Evolutionary conservation across 2,113 vertebrate genomes (phyloP).

Genomic region (Boulengeromyrus knoepffleri): DNA sequence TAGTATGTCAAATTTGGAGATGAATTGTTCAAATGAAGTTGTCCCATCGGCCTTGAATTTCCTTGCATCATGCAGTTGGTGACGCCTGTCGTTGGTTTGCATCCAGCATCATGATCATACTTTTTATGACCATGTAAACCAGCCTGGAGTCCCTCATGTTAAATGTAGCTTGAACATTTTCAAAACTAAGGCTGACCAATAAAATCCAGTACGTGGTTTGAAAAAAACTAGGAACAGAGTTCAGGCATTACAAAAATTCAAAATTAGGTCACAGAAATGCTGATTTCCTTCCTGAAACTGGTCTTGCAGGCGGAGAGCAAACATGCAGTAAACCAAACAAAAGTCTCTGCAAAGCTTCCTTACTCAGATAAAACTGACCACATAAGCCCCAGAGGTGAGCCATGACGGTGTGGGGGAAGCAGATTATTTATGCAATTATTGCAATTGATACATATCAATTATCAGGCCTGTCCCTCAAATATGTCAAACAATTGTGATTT

Average conservation of each 20-base stretch:
- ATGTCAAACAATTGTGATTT: no score
- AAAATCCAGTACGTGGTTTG: background rate
- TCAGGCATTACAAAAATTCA: background rate
- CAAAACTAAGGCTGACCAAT: background rate
- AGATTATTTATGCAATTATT: background rate
- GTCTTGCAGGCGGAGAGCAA: constrained; percentile 13
- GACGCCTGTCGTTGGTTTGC: background rate
- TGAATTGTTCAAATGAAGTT: background rate
- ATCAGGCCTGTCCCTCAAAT: no score
- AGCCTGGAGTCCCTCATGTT: background rate
- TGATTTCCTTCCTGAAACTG: constrained; percentile 40
- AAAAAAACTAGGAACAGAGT: background rate
- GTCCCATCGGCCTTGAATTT: background rate
- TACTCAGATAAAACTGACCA: background rate
- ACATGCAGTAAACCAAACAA: constrained; percentile 25
- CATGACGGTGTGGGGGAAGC: background rate
- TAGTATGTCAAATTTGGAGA: background rate
- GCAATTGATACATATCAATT: no score
- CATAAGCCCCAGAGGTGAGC: background rate
- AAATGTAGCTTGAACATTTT: background rate
- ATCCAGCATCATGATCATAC: background rate
- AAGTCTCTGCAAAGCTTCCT: constrained; percentile 33
- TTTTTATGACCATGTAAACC: background rate
- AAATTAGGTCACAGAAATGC: constrained; percentile 52
- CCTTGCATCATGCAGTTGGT: background rate